A percentile compares a stretch with the other conserved stretches of the same genome.
phyloP scores from a whole-genome alignment of 2,888 invertebrate genomes.

The Perithous albicinctus region DNA sequence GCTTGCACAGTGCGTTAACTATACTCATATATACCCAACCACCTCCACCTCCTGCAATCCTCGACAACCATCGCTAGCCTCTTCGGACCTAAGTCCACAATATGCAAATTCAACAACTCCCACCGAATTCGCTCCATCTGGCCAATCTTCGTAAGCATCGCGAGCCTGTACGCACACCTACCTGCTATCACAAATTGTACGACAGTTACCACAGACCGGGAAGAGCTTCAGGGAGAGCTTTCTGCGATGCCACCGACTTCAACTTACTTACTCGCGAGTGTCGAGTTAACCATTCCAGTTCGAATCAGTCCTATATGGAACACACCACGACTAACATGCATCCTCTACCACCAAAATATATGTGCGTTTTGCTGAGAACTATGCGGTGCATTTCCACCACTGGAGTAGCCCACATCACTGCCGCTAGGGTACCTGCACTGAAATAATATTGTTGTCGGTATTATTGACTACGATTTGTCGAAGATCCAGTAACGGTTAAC shows the following conservation, averaged over 20 bases:
- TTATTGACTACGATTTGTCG: not conserved
- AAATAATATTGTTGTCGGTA: not conserved
- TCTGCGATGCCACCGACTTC: slow-evolving; percentile 32
- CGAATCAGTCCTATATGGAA: slow-evolving; percentile 31
- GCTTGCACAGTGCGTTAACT: slow-evolving; percentile 12
- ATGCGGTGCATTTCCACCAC: not conserved
- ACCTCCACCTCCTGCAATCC: not conserved
- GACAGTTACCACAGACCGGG: slow-evolving; percentile 31
- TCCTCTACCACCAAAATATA: not conserved
- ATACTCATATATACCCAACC: not conserved
- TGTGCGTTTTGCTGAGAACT: not conserved
- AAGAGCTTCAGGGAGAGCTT: slow-evolving; percentile 16
- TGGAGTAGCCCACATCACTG: not conserved
- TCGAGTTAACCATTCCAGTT: slow-evolving; percentile 45
- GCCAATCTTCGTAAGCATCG: slow-evolving; percentile 75
- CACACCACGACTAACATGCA: not conserved
- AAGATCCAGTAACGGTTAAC: not conserved
- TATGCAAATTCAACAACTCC: slow-evolving; percentile 77
- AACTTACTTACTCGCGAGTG: slow-evolving; percentile 42
- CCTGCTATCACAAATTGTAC: slow-evolving; percentile 39
- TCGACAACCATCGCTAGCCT: slow-evolving; percentile 62
- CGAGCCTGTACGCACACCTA: slow-evolving; percentile 31
- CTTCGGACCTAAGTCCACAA: slow-evolving; percentile 80
- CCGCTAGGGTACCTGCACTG: not conserved
- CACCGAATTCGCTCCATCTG: slow-evolving; percentile 76